phyloP scores from a whole-genome alignment of 2,113 vertebrate species.

The Oceanites oceanicus region DNA sequence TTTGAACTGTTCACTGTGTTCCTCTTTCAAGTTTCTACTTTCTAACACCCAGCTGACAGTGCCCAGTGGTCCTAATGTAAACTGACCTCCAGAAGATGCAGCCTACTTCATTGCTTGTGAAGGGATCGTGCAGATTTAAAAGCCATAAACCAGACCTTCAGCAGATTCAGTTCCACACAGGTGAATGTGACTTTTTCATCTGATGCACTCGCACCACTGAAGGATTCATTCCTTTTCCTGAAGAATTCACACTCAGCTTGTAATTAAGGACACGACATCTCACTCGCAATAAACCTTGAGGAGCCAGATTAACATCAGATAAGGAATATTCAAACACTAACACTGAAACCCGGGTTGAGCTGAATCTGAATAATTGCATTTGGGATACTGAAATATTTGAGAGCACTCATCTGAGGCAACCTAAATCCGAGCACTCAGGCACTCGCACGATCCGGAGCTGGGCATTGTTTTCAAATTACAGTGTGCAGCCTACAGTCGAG shows the following conservation, averaged over 20 bases:
- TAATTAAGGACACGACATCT: not conserved
- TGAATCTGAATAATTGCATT: not conserved
- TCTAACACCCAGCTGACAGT: not conserved
- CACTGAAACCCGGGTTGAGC: not conserved
- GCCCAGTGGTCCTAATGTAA: not conserved
- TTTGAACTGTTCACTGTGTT: not conserved
- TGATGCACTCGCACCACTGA: fast-evolving
- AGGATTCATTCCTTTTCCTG: not conserved
- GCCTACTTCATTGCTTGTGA: not conserved
- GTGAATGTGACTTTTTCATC: no score
- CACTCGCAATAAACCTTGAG: not conserved
- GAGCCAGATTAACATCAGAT: not conserved
- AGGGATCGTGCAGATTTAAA: not conserved
- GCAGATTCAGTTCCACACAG: fast-evolving
- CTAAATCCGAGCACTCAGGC: fast-evolving
- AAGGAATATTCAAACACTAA: not conserved
- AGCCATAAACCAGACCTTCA: not conserved
- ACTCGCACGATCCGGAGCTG: no score
- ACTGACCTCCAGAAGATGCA: not conserved
- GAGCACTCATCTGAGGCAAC: no score
- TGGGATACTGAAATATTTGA: not conserved
- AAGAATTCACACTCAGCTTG: no score
- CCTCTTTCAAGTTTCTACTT: not conserved
- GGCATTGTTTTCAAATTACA: fast-evolving
- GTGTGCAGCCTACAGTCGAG: fast-evolving